A percentile compares a stretch with the other conserved stretches of the same genome.
These are phyloP conservation scores for Drosophila mayri DNA, from an alignment of 1,140 invertebrate genomes.

Conservation along the genomic window DNA sequence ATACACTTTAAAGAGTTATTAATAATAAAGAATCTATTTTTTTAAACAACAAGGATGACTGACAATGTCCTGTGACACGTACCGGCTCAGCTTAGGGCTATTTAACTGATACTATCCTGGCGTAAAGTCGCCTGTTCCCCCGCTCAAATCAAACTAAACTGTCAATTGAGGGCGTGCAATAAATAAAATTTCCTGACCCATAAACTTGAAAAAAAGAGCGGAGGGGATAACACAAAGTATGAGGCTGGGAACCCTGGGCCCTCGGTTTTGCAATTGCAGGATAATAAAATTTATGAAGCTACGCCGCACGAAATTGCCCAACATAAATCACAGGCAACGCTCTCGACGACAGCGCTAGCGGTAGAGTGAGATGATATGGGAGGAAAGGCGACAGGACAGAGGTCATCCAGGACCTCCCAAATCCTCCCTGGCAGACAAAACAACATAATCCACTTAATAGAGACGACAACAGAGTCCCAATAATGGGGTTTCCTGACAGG, in stretches of 20 bases:
- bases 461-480: slow-evolving; percentile 61
- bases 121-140: neutral
- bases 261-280: slow-evolving; percentile 70
- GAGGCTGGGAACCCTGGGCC: slow-evolving; percentile 8
- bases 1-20: slow-evolving; percentile 16
- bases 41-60: slow-evolving; percentile 2
- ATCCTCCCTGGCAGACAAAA: slow-evolving; percentile 47
- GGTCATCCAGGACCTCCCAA: slow-evolving; percentile 38
- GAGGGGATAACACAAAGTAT: neutral
- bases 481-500: slow-evolving; percentile 57
- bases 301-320: slow-evolving; percentile 70
- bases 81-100: slow-evolving; percentile 44
- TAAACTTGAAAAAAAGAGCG: slow-evolving; percentile 55
- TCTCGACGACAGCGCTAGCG: slow-evolving; percentile 28
- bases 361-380: slow-evolving; percentile 11
- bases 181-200: slow-evolving; percentile 80
- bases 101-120: slow-evolving; percentile 58
- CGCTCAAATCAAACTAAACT: slow-evolving; percentile 60
- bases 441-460: slow-evolving; percentile 81
- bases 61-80: slow-evolving; percentile 20
- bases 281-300: slow-evolving; percentile 82
- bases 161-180: slow-evolving; percentile 73
- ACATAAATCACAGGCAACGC: slow-evolving; percentile 72
- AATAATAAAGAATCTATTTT: neutral
- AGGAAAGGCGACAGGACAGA: slow-evolving; percentile 33